Evolutionary conservation across 2,888 invertebrate species (phyloP).

Genomic region (Catocala nupta): DNA sequence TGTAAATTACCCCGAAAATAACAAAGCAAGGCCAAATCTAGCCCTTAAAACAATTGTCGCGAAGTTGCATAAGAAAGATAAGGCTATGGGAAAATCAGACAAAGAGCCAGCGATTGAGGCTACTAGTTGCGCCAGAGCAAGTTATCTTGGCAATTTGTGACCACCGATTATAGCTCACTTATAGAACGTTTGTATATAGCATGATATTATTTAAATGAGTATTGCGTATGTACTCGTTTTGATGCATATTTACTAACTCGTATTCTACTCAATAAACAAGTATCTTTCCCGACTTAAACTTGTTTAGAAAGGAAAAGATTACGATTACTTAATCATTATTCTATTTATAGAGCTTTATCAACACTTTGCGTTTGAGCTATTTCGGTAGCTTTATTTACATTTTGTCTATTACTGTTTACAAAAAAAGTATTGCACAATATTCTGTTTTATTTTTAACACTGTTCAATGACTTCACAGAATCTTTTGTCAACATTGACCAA

Average conservation of each 20-base stretch:
- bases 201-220: slow-evolving; percentile 53
- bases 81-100: slow-evolving; percentile 35
- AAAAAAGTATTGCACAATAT: background rate
- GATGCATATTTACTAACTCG: slow-evolving; percentile 27
- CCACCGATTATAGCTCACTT: slow-evolving; percentile 44
- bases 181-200: slow-evolving; percentile 33
- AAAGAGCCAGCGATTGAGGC: slow-evolving; percentile 41
- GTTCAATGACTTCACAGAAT: slow-evolving; percentile 13
- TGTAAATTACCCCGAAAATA: slow-evolving; percentile 7
- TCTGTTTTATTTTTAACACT: slow-evolving; percentile 15
- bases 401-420: background rate
- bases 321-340: background rate
- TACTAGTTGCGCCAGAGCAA: slow-evolving; percentile 36
- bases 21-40: slow-evolving; percentile 43
- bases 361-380: background rate
- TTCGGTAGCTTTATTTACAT: background rate
- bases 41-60: slow-evolving; percentile 18
- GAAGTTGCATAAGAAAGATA: slow-evolving; percentile 26
- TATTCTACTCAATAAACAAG: slow-evolving; percentile 11
- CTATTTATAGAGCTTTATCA: slow-evolving; percentile 5
- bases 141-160: slow-evolving; percentile 41
- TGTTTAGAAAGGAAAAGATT: slow-evolving; percentile 7
- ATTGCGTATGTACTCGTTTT: slow-evolving; percentile 39
- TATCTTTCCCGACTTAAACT: slow-evolving; percentile 14
- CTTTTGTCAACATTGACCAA: slow-evolving; percentile 19